phyloP scores from a whole-genome alignment of 2,113 vertebrate genomes.

The Pseudopipra pipra region DNA sequence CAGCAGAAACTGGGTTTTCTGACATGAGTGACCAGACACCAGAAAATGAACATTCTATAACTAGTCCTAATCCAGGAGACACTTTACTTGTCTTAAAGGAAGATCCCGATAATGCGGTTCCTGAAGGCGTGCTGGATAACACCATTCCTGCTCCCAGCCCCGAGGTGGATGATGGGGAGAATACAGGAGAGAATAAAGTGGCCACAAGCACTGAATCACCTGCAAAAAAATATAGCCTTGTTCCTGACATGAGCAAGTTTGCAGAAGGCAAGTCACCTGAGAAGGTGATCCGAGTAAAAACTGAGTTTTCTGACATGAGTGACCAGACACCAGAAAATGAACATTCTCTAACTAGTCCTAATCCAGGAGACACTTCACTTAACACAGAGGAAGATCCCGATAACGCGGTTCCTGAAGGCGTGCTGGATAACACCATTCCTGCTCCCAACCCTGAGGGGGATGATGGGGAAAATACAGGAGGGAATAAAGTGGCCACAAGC shows the following conservation, averaged over 20 bases:
- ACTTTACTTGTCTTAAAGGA: background rate
- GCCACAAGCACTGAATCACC: background rate
- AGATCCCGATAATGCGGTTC: background rate
- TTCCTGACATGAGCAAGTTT: conserved; percentile 76
- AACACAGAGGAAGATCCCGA: background rate
- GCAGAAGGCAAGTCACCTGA: conserved; percentile 39
- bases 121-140: background rate
- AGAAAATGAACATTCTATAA: background rate
- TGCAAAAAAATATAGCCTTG: conserved; percentile 56
- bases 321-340: background rate
- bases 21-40: background rate
- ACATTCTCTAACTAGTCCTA: background rate
- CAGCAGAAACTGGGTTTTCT: background rate
- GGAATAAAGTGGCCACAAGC: background rate
- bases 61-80: background rate
- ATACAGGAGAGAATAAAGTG: background rate
- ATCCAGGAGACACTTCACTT: background rate
- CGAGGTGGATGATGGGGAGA: background rate
- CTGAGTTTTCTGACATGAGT: background rate
- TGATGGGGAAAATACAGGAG: background rate
- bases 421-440: background rate
- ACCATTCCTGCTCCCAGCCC: background rate
- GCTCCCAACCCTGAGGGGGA: background rate
- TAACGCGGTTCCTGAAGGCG: background rate
- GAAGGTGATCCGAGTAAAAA: conserved; percentile 9